These are phyloP conservation scores for Nixonia krombeini DNA, from an alignment of 1,140 invertebrate genomes.

Conservation along the genomic window DNA sequence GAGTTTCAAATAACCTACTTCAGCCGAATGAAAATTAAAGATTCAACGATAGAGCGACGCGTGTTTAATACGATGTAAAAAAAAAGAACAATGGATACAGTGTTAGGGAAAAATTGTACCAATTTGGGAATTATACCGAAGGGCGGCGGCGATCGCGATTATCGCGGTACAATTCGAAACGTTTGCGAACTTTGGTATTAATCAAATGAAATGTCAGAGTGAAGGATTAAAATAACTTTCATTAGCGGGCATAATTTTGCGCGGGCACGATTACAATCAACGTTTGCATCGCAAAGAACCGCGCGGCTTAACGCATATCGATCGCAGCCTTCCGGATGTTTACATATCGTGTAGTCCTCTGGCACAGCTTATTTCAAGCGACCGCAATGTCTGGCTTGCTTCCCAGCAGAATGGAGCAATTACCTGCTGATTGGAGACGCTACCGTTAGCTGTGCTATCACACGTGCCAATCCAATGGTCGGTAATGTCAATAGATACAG, in stretches of 20 bases:
- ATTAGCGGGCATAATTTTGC: slow-evolving; percentile 39
- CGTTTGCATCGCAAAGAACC: slow-evolving; percentile 35
- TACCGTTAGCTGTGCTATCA: slow-evolving; percentile 63
- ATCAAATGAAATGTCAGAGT: slow-evolving; percentile 36
- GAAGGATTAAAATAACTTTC: too few relatives aligned
- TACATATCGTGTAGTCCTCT: slow-evolving; percentile 37
- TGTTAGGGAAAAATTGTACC: too few relatives aligned
- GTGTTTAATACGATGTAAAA: too few relatives aligned
- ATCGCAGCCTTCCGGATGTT: slow-evolving; percentile 39
- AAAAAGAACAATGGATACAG: too few relatives aligned
- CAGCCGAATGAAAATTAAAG: too few relatives aligned
- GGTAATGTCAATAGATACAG: slow-evolving; percentile 55
- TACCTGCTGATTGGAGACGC: slow-evolving; percentile 58
- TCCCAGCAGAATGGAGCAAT: slow-evolving; percentile 52
- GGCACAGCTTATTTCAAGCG: slow-evolving; percentile 39
- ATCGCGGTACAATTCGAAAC: too few relatives aligned
- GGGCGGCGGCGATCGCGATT: too few relatives aligned
- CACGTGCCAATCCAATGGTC: slow-evolving; percentile 63
- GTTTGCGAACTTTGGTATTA: too few relatives aligned
- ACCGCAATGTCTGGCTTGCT: slow-evolving; percentile 48
- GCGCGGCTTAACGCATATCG: slow-evolving; percentile 32
- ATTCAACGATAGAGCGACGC: too few relatives aligned
- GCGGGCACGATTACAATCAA: slow-evolving; percentile 36
- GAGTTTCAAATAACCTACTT: too few relatives aligned
- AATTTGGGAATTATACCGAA: too few relatives aligned